A percentile compares a stretch with the other conserved stretches of the same genome.
These are phyloP conservation scores for Orchesella cincta DNA, from an alignment of 1,140 invertebrate species.

Conservation along the genomic window DNA sequence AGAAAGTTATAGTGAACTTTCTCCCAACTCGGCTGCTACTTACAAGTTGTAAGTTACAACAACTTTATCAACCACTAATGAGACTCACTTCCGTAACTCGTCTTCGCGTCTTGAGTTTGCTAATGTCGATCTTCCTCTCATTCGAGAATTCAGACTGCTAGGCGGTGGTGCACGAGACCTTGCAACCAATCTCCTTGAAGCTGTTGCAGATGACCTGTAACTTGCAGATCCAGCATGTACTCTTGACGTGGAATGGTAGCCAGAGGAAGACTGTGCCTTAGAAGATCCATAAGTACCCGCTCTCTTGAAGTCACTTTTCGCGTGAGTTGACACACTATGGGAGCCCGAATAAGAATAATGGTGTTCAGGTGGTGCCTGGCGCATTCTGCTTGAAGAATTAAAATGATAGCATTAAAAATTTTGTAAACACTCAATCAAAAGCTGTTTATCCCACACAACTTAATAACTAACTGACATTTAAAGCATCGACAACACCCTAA, in stretches of 20 bases:
- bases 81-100: neutral
- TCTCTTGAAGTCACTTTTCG: neutral
- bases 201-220: neutral
- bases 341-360: constrained; percentile 13
- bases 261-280: neutral
- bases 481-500: constrained; percentile 17
- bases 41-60: neutral
- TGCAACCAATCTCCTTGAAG: constrained; percentile 1
- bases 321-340: neutral
- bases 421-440: neutral
- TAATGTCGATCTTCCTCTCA: neutral
- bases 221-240: neutral
- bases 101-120: neutral
- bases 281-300: neutral
- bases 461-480: neutral
- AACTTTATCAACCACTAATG: no score
- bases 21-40: neutral
- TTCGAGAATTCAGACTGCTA: neutral
- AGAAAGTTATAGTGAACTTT: neutral
- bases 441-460: neutral
- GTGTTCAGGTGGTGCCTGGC: constrained; percentile 41
- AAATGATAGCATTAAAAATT: neutral
- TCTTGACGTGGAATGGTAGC: constrained; percentile 2
- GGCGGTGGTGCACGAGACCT: neutral
- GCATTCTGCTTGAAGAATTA: constrained; percentile 14